Evolutionary conservation across 2,113 vertebrate genomes (phyloP), one percentile per base, ranked within the genome.

Genomic region (Sinosuthora webbiana): DNA sequence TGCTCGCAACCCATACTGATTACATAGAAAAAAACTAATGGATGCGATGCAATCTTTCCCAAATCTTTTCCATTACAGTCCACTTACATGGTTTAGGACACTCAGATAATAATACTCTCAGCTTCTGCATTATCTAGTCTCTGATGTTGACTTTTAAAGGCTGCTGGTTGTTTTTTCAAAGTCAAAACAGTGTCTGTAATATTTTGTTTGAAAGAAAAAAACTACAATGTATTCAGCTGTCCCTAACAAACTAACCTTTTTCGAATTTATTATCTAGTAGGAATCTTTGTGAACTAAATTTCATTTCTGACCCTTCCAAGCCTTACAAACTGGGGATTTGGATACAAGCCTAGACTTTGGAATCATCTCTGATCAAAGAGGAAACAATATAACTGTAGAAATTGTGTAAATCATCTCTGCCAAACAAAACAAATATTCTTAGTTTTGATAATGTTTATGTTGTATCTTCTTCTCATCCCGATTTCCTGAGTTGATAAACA

Each of bases 341-440:
- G 42, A 86, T 86, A 67, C 59, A 81, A 92, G 63, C 88, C 83
- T 83, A 25, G 47, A 14, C 41, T 95, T 87, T 0, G 0, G 53
- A 87, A 89, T 65, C 50, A 67, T 70, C 63, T 90, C 73, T 87
- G 86, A 83, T 95, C 83, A 89, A 95, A 81, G 83, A 92, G 91
- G 92, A 95, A 92, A 74, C 73, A 83, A 83, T 90, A 55, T 63
- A 89, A 89, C 64, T 89, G n/a, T 85, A 86, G 76, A 70, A 89
- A 74, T 39, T 24, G 18, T 59, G 64, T 78, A 63, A 88, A 93
- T 89, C 89, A 94, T 83, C 68, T 90, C 65, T 95, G 94, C 64
- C 60, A 93, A 93, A 93, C 83, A 89, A 93, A 94, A 83, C 47
- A 83, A 49, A 37, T 95, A 25, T 92, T 90, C 64, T 83, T 81